Percentiles rank a stretch among this genome's conserved stretches.
Conservation (phyloP, 2,888 invertebrate genomes). For the Pollenia labialis region DNA sequence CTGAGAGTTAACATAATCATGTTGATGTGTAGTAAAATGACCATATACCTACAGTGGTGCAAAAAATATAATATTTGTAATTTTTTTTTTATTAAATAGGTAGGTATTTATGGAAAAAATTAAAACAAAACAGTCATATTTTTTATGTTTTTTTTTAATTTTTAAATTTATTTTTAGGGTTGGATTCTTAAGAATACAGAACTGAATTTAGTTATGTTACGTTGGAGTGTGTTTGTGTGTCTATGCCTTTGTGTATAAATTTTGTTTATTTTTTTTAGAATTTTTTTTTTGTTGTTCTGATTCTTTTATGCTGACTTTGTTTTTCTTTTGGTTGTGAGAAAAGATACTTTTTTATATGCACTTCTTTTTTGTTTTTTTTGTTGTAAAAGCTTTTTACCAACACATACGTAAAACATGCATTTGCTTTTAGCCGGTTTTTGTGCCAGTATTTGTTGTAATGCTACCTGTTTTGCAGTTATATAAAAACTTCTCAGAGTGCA, state of each 20-base stretch:
- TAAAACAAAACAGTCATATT: no score
- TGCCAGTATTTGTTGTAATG: not conserved
- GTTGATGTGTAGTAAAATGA: constrained; percentile 47
- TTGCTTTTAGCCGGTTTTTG: constrained; percentile 46
- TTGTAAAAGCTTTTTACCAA: not conserved
- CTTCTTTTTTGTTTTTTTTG: constrained; percentile 19
- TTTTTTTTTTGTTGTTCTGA: constrained; percentile 7
- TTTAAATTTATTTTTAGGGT: no score
- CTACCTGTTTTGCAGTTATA: constrained; percentile 31
- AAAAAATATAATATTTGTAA: not conserved
- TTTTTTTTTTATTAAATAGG: not conserved
- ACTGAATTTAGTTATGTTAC: not conserved
- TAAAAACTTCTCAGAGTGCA: constrained; percentile 19
- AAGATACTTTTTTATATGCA: constrained; percentile 1
- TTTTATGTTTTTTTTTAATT: no score
- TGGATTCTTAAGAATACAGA: not conserved
- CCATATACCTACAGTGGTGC: constrained; percentile 55
- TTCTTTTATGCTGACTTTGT: constrained; percentile 50
- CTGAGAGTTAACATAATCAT: constrained; percentile 47
- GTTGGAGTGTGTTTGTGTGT: not conserved
- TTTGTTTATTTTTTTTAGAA: not conserved
- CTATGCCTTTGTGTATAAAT: not conserved
- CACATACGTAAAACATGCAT: not conserved
- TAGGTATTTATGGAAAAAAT: not conserved
- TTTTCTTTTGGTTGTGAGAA: constrained; percentile 19